Percentiles rank a stretch among this genome's conserved stretches.
Evolutionary conservation across 2,888 invertebrate genomes (phyloP).

Genomic region (Cartodere bifasciata): DNA sequence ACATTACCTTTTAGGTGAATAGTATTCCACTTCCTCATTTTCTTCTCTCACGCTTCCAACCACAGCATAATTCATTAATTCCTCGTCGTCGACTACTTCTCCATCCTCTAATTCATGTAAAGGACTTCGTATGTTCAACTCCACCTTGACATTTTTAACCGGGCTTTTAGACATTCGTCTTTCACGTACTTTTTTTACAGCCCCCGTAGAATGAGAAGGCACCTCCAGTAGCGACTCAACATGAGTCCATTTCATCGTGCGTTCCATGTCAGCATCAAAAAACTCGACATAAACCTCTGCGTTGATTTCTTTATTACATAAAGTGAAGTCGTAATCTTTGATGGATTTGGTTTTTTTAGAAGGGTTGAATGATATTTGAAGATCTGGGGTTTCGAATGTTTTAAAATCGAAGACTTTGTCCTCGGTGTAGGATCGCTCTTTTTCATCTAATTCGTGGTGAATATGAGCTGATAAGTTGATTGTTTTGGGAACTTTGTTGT

Average conservation of each 20-base stretch:
- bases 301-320: constrained; percentile 17
- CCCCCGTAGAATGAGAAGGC: neutral
- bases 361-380: too few species aligned
- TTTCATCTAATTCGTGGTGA: too few species aligned
- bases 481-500: constrained; percentile 22
- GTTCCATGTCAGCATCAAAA: constrained; percentile 19
- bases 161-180: neutral
- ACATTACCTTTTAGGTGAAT: constrained; percentile 16
- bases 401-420: too few species aligned
- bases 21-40: constrained; percentile 8
- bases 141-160: neutral
- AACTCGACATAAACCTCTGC: constrained; percentile 23
- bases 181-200: neutral
- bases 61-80: constrained; percentile 24
- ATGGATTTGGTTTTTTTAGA: too few species aligned
- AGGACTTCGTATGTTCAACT: neutral
- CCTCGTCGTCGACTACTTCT: constrained; percentile 15
- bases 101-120: constrained; percentile 8
- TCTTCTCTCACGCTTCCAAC: constrained; percentile 17
- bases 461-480: too few species aligned
- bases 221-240: constrained; percentile 19
- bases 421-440: too few species aligned
- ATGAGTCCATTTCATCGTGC: constrained; percentile 18
- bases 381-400: too few species aligned
- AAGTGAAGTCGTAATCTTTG: constrained; percentile 17